These are phyloP conservation scores for Wiebesia pumilae DNA, from an alignment of 1,140 invertebrate species.

Conservation along the genomic window DNA sequence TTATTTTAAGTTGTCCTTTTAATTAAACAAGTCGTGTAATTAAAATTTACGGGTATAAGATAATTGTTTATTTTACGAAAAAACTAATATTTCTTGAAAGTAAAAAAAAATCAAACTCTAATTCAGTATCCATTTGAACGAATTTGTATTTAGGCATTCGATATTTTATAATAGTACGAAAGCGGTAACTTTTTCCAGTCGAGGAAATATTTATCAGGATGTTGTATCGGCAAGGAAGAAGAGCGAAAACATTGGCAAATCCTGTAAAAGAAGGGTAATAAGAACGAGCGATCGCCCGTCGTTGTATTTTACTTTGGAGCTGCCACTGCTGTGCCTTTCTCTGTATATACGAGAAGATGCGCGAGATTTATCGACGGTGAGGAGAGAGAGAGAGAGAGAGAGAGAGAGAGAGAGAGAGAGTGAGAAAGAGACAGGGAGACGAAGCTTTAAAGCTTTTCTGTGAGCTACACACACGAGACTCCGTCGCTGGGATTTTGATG, in stretches of 20 bases:
- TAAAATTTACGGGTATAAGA: no score
- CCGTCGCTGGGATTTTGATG: constrained; percentile 40
- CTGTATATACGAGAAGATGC: constrained; percentile 11
- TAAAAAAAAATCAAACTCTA: no score
- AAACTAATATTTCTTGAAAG: no score
- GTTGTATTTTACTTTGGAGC: not conserved
- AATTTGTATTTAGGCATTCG: not conserved
- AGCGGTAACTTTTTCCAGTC: not conserved
- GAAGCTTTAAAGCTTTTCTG: constrained; percentile 26
- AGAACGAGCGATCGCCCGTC: not conserved
- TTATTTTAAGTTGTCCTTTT: not conserved
- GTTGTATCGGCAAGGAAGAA: not conserved
- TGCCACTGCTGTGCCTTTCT: not conserved
- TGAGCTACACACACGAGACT: not conserved
- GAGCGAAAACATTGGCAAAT: not conserved
- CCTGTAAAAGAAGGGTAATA: not conserved
- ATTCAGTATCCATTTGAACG: no score
- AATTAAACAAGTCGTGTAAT: no score
- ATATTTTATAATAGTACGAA: not conserved
- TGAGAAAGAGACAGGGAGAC: no score
- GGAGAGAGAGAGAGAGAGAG: not conserved
- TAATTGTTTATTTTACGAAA: no score
- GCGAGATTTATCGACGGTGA: constrained; percentile 27
- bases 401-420: not conserved
- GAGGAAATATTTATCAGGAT: constrained; percentile 10